phyloP scores from a whole-genome alignment of 2,797 vertebrate species.

The Diplodus puntazzo region DNA sequence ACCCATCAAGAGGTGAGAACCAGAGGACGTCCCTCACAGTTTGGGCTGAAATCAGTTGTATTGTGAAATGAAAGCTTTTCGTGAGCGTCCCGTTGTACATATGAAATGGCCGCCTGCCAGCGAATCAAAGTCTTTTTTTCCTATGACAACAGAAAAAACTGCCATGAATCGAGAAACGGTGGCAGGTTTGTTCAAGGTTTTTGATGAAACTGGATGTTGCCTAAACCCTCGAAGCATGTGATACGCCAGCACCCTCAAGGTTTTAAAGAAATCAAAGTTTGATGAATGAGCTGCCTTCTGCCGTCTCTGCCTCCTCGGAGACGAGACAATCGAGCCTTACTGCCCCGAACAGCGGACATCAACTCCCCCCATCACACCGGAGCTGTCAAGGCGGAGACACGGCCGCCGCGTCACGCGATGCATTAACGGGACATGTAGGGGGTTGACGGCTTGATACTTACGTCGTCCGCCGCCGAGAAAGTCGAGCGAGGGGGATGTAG shows the following conservation, averaged over 20 bases:
- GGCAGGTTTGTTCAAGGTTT: background rate
- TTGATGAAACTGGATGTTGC: background rate
- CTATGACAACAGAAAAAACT: background rate
- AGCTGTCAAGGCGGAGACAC: conserved; percentile 46
- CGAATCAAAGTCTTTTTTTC: background rate
- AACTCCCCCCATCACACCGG: background rate
- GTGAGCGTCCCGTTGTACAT: background rate
- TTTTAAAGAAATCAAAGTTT: conserved; percentile 2
- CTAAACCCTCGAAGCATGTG: too few relatives aligned
- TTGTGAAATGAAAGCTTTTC: too few relatives aligned
- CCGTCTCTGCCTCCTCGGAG: background rate
- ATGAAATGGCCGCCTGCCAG: background rate
- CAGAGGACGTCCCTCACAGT: too few relatives aligned
- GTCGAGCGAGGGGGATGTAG: background rate
- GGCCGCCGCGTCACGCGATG: conserved; percentile 32
- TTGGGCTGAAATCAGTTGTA: too few relatives aligned
- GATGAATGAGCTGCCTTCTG: background rate
- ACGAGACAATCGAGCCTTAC: background rate
- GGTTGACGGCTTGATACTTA: conserved; percentile 51
- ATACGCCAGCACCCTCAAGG: too few relatives aligned
- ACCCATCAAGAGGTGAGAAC: too few relatives aligned
- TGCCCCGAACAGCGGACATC: conserved; percentile 33
- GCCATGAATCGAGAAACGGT: background rate
- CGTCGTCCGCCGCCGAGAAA: conserved; percentile 36
- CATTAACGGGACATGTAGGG: conserved; percentile 42